Percentiles rank a stretch among this genome's conserved stretches.
Evolutionary conservation across 2,888 invertebrate genomes (phyloP).

Genomic region (Ophion ellenae): DNA sequence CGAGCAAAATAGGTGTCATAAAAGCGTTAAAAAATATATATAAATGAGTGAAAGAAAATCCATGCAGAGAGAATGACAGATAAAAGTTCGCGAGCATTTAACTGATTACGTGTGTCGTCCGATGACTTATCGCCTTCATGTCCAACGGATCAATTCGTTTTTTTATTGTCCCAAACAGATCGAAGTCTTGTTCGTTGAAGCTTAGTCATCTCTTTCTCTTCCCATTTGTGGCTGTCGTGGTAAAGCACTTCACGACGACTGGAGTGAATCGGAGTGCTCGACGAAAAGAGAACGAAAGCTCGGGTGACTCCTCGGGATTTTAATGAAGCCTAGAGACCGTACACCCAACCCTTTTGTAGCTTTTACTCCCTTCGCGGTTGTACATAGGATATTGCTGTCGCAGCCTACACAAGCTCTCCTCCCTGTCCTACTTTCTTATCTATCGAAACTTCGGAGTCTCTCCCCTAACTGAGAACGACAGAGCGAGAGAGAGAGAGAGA

Average conservation of each 20-base stretch:
- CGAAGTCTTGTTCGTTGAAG: constrained; percentile 14
- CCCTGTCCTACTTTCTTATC: constrained; percentile 70
- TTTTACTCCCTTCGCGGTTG: constrained; percentile 15
- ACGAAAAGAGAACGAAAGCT: constrained; percentile 29
- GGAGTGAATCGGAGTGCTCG: constrained; percentile 41
- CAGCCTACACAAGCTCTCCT: constrained; percentile 41
- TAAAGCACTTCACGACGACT: constrained; percentile 54
- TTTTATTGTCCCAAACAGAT: constrained; percentile 30
- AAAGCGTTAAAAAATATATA: not conserved
- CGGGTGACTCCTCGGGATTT: constrained; percentile 62
- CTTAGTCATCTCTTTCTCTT: not conserved
- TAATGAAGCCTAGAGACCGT: constrained; percentile 65
- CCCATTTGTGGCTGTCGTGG: constrained; percentile 3
- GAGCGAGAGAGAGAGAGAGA: not conserved
- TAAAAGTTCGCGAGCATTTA: constrained; percentile 17
- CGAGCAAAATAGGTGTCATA: not conserved
- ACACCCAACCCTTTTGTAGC: constrained; percentile 44
- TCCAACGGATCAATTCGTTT: constrained; percentile 28
- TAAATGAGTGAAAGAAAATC: not conserved
- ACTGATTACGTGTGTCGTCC: constrained; percentile 23
- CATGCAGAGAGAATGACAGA: not conserved
- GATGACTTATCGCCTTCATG: constrained; percentile 31
- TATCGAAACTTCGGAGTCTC: constrained; percentile 65
- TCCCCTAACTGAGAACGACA: constrained; percentile 33
- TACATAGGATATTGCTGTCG: constrained; percentile 46